Percentiles rank a stretch among this genome's conserved stretches.
phyloP scores from a whole-genome alignment of 2,797 vertebrate species.

The Dipus sagitta region DNA sequence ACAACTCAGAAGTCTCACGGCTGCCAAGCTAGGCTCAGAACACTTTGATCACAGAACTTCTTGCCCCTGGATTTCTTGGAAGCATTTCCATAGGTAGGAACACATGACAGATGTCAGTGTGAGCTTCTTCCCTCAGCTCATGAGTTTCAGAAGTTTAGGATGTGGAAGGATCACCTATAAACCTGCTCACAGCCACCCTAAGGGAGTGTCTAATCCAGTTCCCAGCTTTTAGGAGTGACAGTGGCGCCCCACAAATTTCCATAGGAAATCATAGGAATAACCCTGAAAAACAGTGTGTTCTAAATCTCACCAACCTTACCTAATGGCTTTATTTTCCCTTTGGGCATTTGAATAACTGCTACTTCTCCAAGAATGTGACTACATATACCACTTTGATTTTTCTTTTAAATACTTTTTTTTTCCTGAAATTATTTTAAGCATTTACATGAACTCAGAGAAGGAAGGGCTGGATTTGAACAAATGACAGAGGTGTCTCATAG shows the following conservation, averaged over 20 bases:
- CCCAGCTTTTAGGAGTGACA: background rate
- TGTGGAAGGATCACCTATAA: background rate
- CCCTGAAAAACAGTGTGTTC: background rate
- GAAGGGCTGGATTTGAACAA: background rate
- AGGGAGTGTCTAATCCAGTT: background rate
- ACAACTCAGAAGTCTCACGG: background rate
- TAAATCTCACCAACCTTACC: conserved; percentile 65
- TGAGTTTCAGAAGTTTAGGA: background rate
- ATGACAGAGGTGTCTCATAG: background rate
- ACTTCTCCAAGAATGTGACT: conserved; percentile 45
- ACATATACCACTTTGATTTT: background rate
- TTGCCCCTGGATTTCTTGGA: conserved; percentile 65
- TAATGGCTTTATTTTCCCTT: conserved; percentile 63
- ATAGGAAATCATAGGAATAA: background rate
- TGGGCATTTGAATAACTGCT: conserved; percentile 44
- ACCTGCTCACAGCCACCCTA: background rate
- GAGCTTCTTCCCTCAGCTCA: background rate
- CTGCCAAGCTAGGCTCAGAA: background rate
- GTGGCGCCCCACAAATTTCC: background rate
- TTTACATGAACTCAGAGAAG: background rate
- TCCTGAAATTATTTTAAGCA: background rate
- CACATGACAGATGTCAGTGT: background rate
- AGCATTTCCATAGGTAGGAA: background rate
- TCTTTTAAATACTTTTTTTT: background rate
- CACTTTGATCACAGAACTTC: background rate